Evolutionary conservation across 2,797 vertebrate genomes (phyloP).

Genomic region (Forpus xanthops): DNA sequence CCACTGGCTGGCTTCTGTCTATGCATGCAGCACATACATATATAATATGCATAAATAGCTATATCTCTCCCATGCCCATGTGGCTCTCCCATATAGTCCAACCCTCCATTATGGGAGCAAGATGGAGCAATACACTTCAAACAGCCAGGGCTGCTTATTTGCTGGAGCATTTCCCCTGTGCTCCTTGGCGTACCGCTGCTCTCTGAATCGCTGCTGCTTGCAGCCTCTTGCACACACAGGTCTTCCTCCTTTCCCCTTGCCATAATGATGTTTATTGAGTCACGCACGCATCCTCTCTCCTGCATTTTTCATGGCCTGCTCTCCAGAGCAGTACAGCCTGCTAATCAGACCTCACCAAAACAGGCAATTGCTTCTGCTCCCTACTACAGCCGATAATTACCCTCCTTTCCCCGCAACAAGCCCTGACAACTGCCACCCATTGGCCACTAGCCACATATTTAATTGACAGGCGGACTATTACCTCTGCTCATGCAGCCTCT

Average conservation of each 20-base stretch:
- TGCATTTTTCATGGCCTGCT: conserved; percentile 53
- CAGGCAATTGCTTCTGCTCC: not conserved
- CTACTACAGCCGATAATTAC: not conserved
- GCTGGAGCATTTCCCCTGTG: not conserved
- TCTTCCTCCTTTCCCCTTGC: not conserved
- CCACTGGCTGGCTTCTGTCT: not conserved
- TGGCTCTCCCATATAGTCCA: not conserved
- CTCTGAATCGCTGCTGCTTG: not conserved
- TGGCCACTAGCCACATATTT: not conserved
- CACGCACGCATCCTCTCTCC: not conserved
- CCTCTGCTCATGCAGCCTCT: not conserved
- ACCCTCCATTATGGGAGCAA: fast-evolving
- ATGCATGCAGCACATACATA: fast-evolving
- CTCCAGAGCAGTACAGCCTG: not conserved
- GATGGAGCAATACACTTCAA: not conserved
- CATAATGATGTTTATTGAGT: not conserved
- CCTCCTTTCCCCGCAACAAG: not conserved
- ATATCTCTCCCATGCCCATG: fast-evolving
- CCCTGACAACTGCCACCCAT: not conserved
- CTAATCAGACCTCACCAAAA: not conserved
- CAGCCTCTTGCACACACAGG: not conserved
- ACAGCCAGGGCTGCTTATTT: not conserved
- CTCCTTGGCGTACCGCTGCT: not conserved
- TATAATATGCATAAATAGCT: too few relatives aligned
- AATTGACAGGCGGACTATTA: not conserved